These are phyloP conservation scores for Aurelia aurita DNA, from an alignment of 30 jellyfish, hydroid and myxozoan genomes.

Conservation along the genomic window DNA sequence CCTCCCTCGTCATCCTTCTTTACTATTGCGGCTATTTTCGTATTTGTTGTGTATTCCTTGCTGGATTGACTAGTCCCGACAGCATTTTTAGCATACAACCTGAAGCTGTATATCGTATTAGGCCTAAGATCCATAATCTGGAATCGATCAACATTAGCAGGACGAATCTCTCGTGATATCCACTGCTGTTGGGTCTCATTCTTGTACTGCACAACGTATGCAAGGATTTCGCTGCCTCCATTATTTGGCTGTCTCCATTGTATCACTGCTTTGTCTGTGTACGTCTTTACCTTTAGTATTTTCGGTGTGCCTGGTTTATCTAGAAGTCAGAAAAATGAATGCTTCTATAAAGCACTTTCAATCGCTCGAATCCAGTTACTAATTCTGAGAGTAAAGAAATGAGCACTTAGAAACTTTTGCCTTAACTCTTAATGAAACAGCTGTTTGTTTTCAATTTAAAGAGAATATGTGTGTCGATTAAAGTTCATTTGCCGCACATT, in stretches of 20 bases:
- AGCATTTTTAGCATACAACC: slow-evolving; percentile 73
- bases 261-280: slow-evolving; percentile 26
- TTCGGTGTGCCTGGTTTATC: slow-evolving; percentile 57
- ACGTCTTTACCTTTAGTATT: not conserved
- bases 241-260: slow-evolving; percentile 54
- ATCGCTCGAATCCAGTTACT: not conserved
- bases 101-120: slow-evolving; percentile 43
- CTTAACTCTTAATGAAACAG: no score
- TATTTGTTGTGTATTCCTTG: not conserved
- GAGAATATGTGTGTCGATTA: no score
- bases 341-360: not conserved
- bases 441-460: no score
- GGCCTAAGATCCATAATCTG: slow-evolving; percentile 66
- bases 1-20: not conserved
- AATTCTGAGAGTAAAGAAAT: not conserved
- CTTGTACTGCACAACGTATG: slow-evolving; percentile 62
- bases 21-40: not conserved
- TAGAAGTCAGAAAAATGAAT: not conserved
- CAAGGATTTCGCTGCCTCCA: slow-evolving; percentile 59
- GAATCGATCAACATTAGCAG: slow-evolving; percentile 68
- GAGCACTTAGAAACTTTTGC: no score
- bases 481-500: no score
- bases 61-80: slow-evolving; percentile 78
- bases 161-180: slow-evolving; percentile 65
- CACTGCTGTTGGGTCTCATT: slow-evolving; percentile 39